phyloP scores from a whole-genome alignment of 2,797 vertebrate species.

The Lacerta bilineata region DNA sequence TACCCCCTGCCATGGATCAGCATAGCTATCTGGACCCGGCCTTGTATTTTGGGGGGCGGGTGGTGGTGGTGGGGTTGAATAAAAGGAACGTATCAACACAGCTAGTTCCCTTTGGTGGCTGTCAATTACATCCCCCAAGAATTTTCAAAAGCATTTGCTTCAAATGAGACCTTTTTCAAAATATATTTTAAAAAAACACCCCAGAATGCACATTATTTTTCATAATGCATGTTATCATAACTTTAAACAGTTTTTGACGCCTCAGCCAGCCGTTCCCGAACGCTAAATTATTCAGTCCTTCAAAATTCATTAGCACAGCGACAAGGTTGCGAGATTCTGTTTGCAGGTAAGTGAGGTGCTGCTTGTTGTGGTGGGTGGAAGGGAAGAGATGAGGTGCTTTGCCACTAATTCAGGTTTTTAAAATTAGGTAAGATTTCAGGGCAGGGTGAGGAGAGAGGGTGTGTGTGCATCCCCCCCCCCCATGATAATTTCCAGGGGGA shows the following conservation, averaged over 20 bases:
- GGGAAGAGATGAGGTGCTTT: background rate
- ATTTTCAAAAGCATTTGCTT: background rate
- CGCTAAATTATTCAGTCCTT: background rate
- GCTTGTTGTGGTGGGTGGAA: background rate
- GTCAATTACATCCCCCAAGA: background rate
- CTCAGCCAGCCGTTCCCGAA: background rate
- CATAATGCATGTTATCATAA: background rate
- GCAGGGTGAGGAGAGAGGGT: no score
- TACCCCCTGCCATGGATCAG: no score
- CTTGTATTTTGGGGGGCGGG: no score
- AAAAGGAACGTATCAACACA: background rate
- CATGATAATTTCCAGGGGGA: no score
- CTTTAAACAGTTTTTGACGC: no score
- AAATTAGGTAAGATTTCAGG: background rate
- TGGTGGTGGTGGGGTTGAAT: background rate
- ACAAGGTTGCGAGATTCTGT: background rate
- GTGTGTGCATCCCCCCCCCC: no score
- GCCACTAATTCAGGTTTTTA: background rate
- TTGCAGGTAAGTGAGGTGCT: background rate
- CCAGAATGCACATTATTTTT: background rate
- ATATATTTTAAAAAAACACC: no score
- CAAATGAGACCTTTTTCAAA: background rate
- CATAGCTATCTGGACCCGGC: background rate
- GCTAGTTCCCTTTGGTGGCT: background rate
- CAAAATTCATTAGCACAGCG: constrained; percentile 5